Evolutionary conservation across 1,140 invertebrate genomes (phyloP).

Genomic region (Drusus annulatus): DNA sequence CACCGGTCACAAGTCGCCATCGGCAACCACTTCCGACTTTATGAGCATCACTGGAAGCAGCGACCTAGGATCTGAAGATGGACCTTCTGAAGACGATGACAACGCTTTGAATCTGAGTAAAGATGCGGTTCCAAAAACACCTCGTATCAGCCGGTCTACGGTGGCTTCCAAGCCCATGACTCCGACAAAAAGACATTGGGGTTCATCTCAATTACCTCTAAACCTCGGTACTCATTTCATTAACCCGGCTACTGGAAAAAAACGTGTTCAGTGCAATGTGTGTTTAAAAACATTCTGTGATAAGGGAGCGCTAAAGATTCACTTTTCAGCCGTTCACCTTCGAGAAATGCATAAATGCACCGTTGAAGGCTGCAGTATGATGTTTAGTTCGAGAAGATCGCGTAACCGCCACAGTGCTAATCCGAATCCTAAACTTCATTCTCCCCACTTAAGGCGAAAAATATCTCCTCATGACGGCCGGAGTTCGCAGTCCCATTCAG

Average conservation of each 20-base stretch:
- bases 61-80: slow-evolving; percentile 65
- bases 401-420: slow-evolving; percentile 98
- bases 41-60: slow-evolving; percentile 66
- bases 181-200: slow-evolving; percentile 93
- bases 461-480: slow-evolving; percentile 94
- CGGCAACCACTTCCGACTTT: slow-evolving; percentile 62
- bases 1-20: slow-evolving; percentile 63
- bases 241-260: slow-evolving; percentile 93
- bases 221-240: slow-evolving; percentile 92
- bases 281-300: slow-evolving; percentile 99
- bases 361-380: slow-evolving; percentile 98
- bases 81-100: slow-evolving; percentile 77
- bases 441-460: slow-evolving; percentile 91
- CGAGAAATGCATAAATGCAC: slow-evolving; percentile 99
- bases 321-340: slow-evolving; percentile 98
- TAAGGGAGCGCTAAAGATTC: slow-evolving; percentile 99
- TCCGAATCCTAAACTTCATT: slow-evolving; percentile 98
- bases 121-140: slow-evolving; percentile 68
- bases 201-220: slow-evolving; percentile 83
- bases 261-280: slow-evolving; percentile 97
- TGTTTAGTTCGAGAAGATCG: slow-evolving; percentile 97
- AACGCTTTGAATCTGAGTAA: slow-evolving; percentile 82
- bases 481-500: slow-evolving; percentile 87
- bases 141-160: slow-evolving; percentile 67
- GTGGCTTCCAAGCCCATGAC: slow-evolving; percentile 85